Percentiles rank a stretch among this genome's conserved stretches.
These are phyloP conservation scores for Melanophora roralis DNA, from an alignment of 2,888 invertebrate species.

Conservation along the genomic window DNA sequence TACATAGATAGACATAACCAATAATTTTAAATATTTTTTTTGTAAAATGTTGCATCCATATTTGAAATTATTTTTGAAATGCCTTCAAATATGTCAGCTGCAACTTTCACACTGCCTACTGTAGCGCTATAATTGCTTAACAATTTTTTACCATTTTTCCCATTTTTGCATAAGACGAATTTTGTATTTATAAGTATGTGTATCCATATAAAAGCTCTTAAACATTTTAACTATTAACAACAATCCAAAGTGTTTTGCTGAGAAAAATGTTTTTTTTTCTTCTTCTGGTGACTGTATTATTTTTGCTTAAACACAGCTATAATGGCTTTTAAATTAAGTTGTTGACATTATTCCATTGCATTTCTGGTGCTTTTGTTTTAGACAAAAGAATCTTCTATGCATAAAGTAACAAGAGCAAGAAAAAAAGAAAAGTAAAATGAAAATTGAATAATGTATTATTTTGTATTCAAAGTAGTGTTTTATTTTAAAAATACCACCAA, in stretches of 20 bases:
- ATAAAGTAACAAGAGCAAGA: not conserved
- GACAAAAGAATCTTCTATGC: constrained; percentile 26
- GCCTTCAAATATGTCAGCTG: too few species aligned
- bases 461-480: constrained; percentile 61
- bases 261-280: too few species aligned
- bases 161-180: not conserved
- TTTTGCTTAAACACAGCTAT: constrained; percentile 56
- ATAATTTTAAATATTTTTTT: too few species aligned
- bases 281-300: constrained; percentile 46
- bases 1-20: too few species aligned
- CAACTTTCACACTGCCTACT: too few species aligned
- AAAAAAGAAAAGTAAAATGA: not conserved
- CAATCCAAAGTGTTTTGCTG: constrained; percentile 16
- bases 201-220: constrained; percentile 1
- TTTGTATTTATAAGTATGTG: constrained; percentile 9
- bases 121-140: not conserved
- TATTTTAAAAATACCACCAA: constrained; percentile 20
- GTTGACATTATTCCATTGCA: constrained; percentile 60
- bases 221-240: constrained; percentile 19
- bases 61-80: too few species aligned
- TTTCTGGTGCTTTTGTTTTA: constrained; percentile 49
- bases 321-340: constrained; percentile 63
- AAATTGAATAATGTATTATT: constrained; percentile 54
- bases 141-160: not conserved
- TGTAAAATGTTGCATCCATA: too few species aligned